Evolutionary conservation across 2,113 vertebrate genomes (phyloP).

Genomic region (Mesembrinibis cayennensis): DNA sequence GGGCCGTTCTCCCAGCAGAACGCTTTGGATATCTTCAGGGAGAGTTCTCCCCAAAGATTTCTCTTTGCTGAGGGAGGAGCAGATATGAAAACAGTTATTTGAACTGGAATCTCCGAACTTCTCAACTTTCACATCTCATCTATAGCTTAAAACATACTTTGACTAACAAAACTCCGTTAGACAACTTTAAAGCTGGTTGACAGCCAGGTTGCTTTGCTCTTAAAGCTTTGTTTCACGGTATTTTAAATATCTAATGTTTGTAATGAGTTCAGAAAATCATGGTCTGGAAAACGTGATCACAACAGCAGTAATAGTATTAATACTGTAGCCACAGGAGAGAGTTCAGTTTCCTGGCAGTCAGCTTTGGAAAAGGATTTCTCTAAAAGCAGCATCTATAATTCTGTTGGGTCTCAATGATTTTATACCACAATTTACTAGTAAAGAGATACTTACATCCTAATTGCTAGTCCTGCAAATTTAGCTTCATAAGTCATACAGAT

Average conservation of each 20-base stretch:
- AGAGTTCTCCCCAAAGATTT: not conserved
- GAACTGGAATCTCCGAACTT: not conserved
- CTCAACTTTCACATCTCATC: not conserved
- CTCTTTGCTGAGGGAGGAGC: not conserved
- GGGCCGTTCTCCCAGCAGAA: not conserved
- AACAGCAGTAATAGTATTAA: not conserved
- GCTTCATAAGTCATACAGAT: not conserved
- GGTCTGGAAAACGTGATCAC: not conserved
- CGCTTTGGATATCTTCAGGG: not conserved
- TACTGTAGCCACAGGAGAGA: not conserved
- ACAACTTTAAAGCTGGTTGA: not conserved
- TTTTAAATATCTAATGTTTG: not conserved
- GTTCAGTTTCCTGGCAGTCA: not conserved
- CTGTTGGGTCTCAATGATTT: not conserved
- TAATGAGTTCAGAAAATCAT: not conserved
- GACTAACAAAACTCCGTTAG: not conserved
- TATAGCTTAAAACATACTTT: not conserved
- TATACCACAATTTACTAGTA: not conserved
- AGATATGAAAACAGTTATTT: not conserved
- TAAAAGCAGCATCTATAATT: not conserved
- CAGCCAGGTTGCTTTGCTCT: not conserved
- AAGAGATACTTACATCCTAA: not conserved
- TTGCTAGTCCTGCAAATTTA: constrained; percentile 28
- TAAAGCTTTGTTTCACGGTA: not conserved
- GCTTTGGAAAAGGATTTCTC: not conserved